A percentile compares a stretch with the other conserved stretches of the same genome.
These are phyloP conservation scores for Stenoptilia bipunctidactyla DNA, from an alignment of 2,888 invertebrate genomes.

Conservation along the genomic window DNA sequence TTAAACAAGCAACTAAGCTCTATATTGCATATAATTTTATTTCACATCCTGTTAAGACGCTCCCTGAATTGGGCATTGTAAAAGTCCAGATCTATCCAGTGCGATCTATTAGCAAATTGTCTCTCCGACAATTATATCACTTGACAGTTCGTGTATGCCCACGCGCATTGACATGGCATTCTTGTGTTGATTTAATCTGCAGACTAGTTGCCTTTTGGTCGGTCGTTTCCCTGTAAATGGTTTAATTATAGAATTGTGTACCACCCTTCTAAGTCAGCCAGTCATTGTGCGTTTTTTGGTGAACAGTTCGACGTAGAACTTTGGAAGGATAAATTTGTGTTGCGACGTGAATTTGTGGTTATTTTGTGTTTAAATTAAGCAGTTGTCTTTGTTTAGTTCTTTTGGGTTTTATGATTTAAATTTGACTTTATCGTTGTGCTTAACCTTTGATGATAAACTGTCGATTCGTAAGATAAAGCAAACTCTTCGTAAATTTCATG, in stretches of 20 bases:
- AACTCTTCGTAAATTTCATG: too few relatives aligned
- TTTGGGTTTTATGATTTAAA: too few relatives aligned
- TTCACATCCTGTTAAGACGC: too few relatives aligned
- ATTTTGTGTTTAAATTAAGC: conserved; percentile 5
- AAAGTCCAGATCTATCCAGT: too few relatives aligned
- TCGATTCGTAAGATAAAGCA: too few relatives aligned
- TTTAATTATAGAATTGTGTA: conserved; percentile 68
- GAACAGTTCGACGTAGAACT: background rate
- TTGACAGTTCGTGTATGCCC: conserved; percentile 36
- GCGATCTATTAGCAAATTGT: conserved; percentile 20
- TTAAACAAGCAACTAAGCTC: too few relatives aligned
- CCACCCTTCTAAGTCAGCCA: conserved; percentile 57
- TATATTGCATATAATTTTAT: too few relatives aligned
- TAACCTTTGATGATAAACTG: too few relatives aligned
- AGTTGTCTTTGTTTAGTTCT: background rate
- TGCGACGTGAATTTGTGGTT: background rate
- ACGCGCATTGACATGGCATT: conserved; percentile 9
- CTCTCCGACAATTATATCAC: conserved; percentile 55
- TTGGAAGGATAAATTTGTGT: too few relatives aligned
- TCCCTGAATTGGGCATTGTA: too few relatives aligned
- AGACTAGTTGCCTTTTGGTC: conserved; percentile 44
- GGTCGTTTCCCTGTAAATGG: conserved; percentile 58
- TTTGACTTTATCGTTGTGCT: too few relatives aligned
- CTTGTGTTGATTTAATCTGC: conserved; percentile 44
- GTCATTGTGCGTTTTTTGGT: conserved; percentile 40